A percentile compares a stretch with the other conserved stretches of the same genome.
phyloP scores from a whole-genome alignment of 2,113 vertebrate genomes.

The Xenopus tropicalis region DNA sequence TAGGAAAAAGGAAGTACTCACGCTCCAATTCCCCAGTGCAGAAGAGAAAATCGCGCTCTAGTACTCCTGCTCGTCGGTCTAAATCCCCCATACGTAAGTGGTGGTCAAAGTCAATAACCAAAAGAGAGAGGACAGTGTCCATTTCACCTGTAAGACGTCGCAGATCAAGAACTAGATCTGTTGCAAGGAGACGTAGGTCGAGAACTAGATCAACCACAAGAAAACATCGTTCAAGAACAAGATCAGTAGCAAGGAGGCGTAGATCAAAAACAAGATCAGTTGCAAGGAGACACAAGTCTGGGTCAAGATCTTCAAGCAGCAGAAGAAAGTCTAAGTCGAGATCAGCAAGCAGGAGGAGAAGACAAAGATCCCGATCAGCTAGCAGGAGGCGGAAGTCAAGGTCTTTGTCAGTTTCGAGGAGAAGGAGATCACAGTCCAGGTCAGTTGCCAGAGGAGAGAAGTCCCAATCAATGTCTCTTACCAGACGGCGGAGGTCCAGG shows the following conservation, averaged over 20 bases:
- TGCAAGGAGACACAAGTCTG: slow-evolving; percentile 16
- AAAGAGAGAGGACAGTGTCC: slow-evolving; percentile 19
- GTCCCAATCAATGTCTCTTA: slow-evolving; percentile 54
- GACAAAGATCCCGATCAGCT: slow-evolving; percentile 10
- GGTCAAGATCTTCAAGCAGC: slow-evolving; percentile 17
- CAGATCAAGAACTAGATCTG: slow-evolving; percentile 26
- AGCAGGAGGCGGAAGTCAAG: slow-evolving; percentile 5
- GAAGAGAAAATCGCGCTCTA: slow-evolving; percentile 61
- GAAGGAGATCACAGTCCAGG: slow-evolving; percentile 4
- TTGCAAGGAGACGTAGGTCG: slow-evolving; percentile 2
- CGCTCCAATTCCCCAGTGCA: slow-evolving; percentile 27
- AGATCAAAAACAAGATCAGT: slow-evolving; percentile 27
- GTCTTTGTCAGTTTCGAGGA: neutral
- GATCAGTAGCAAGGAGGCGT: slow-evolving; percentile 9
- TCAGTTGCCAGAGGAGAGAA: slow-evolving; percentile 1
- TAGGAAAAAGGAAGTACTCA: slow-evolving; percentile 22
- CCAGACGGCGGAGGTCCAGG: slow-evolving; percentile 39
- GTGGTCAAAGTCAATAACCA: slow-evolving; percentile 38
- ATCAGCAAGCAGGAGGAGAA: neutral
- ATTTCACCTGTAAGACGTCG: slow-evolving; percentile 11
- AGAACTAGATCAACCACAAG: slow-evolving; percentile 24
- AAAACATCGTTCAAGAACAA: slow-evolving; percentile 16
- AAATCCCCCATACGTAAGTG: slow-evolving; percentile 31
- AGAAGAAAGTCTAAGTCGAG: slow-evolving; percentile 3
- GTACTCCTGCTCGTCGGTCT: slow-evolving; percentile 20